Evolutionary conservation across 2,797 vertebrate genomes (phyloP).

Genomic region (Helostoma temminkii): DNA sequence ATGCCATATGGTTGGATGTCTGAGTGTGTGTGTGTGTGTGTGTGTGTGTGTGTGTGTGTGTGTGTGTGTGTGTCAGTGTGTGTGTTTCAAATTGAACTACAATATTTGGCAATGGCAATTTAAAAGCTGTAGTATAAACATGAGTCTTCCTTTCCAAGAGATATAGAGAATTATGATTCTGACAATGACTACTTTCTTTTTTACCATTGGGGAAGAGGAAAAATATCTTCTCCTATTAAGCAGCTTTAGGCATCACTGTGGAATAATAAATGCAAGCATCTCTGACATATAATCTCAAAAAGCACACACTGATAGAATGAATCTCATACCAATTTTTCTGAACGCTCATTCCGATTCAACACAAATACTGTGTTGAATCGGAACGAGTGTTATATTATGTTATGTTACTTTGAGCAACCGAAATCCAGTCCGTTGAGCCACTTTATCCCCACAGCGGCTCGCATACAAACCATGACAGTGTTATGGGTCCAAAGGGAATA

Average conservation of each 20-base stretch:
- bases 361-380: constrained; percentile 67
- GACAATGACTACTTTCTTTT: constrained; percentile 61
- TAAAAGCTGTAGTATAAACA: constrained; percentile 87
- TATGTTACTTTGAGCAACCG: constrained; percentile 67
- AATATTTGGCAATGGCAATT: constrained; percentile 87
- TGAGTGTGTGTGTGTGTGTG: constrained; percentile 58
- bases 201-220: constrained; percentile 70
- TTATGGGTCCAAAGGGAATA: constrained; percentile 86
- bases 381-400: too few relatives aligned
- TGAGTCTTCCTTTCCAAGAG: constrained; percentile 89
- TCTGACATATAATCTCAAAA: constrained; percentile 69
- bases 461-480: constrained; percentile 81
- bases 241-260: constrained; percentile 88
- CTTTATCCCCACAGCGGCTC: constrained; percentile 66
- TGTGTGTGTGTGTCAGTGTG: constrained; percentile 69
- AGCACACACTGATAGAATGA: constrained; percentile 70
- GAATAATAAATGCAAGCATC: constrained; percentile 79
- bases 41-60: constrained; percentile 47
- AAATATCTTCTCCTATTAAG: constrained; percentile 76
- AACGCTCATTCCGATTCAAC: constrained; percentile 63
- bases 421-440: constrained; percentile 71
- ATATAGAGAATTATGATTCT: constrained; percentile 80
- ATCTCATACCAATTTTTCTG: constrained; percentile 58
- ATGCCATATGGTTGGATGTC: constrained; percentile 60
- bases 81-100: constrained; percentile 72